Evolutionary conservation across 2,888 invertebrate species (phyloP), one percentile per base, ranked within the genome.

Genomic region (Calliphora vomitoria): DNA sequence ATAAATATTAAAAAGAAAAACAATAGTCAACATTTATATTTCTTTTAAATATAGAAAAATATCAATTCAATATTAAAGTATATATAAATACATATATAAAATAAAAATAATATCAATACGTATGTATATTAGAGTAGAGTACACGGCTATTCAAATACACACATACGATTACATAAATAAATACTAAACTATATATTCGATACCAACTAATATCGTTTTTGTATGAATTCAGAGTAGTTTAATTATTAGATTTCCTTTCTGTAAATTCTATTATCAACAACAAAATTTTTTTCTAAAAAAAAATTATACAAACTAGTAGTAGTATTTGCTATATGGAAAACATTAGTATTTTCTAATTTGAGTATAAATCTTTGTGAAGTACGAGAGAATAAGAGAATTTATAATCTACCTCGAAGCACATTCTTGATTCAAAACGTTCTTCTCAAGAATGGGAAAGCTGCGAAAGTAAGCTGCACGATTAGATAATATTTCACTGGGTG

Each of bases 401-500:
- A 50, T 82, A 90, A 91, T 91, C 93, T 94, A 96, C 96, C 95
- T 95, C 91, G 95, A 95, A 82, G 95, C 95, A 58, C 96, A 96
- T 90, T 96, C 96, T 93, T 96, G 96, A 92, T 96, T 97, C 86
- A 98, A 94, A 82, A 96, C 94, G 50, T 95, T 95, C 88, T 95
- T 95, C 93, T 98, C 97, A 89, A 99, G 95, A 60, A 97, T 94
- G 72, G 99, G 99, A 94, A 99, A 98, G 92, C 95, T 97, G 93
- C 97, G 95, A 94, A 96, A 95, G 94, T 96, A 96, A 38, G 96
- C 95, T 88, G 96, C 95, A 91, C 96, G 95, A 93, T 96, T 96
- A 85, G 96, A 96, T 91, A 97, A 95, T 71, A 98, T 95, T 94
- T 97, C 97, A 89, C 95, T 96, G 11, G 98, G 98, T 80, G 96